Evolutionary conservation across 2,797 vertebrate genomes (phyloP).

Genomic region (Aplochiton taeniatus): DNA sequence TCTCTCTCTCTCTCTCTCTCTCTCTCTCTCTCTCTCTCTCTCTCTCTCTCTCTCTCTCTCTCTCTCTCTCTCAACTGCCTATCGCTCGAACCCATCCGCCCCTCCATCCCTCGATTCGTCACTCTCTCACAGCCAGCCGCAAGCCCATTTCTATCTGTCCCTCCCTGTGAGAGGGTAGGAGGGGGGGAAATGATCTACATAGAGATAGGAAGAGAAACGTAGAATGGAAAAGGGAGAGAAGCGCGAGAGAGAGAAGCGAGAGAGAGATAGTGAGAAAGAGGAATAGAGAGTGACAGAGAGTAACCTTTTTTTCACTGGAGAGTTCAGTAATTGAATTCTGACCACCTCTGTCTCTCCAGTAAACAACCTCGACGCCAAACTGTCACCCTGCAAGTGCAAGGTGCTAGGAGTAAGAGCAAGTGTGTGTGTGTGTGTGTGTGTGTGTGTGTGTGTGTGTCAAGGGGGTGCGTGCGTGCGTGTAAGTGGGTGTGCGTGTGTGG

Average conservation of each 20-base stretch:
- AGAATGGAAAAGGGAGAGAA: too few relatives aligned
- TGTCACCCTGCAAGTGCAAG: too few relatives aligned
- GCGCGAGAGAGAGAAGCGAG: too few relatives aligned
- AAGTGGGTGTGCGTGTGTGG: too few relatives aligned
- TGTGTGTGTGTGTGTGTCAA: too few relatives aligned
- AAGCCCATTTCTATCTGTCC: neutral
- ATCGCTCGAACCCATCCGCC: neutral
- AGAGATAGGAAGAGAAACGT: too few relatives aligned
- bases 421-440: too few relatives aligned
- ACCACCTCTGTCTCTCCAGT: neutral
- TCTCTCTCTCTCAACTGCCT: neutral
- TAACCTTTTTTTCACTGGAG: neutral
- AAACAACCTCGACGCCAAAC: neutral
- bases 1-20: conserved; percentile 4
- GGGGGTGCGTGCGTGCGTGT: too few relatives aligned
- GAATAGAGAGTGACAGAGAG: neutral
- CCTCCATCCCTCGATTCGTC: neutral
- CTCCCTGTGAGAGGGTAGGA: too few relatives aligned
- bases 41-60: conserved; percentile 5
- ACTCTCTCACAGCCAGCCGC: neutral
- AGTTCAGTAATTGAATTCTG: neutral
- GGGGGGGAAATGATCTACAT: too few relatives aligned
- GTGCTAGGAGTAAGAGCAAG: too few relatives aligned
- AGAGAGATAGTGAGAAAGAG: neutral
- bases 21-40: neutral